Conservation (phyloP, 2,113 vertebrate genomes). For the Smithornis capensis region DNA sequence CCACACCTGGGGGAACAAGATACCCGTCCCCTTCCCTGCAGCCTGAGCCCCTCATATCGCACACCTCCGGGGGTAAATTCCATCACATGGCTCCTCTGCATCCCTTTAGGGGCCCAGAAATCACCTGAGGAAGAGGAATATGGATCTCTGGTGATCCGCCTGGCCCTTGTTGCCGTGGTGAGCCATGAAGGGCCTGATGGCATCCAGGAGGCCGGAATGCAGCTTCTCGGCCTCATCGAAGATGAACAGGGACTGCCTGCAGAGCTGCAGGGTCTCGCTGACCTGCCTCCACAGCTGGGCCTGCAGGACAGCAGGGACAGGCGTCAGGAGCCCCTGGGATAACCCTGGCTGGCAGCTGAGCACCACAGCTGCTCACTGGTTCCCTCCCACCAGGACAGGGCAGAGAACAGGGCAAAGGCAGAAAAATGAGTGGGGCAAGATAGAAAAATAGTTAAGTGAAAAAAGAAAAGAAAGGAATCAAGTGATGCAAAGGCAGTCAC, state of each 20-base stretch:
- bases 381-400: background rate
- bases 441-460: background rate
- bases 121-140: slow-evolving; percentile 96
- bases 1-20: background rate
- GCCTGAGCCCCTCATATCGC: background rate
- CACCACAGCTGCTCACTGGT: background rate
- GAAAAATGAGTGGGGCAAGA: fast-evolving
- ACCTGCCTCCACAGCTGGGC: slow-evolving; percentile 82
- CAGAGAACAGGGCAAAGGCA: background rate
- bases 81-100: background rate
- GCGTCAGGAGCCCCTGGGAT: background rate
- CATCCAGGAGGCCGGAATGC: slow-evolving; percentile 84
- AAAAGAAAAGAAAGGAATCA: background rate
- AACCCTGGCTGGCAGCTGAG: background rate
- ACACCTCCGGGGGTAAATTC: background rate
- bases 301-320: slow-evolving; percentile 55
- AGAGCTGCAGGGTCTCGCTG: slow-evolving; percentile 76
- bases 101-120: background rate
- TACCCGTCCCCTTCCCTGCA: background rate
- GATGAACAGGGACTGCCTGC: slow-evolving; percentile 87
- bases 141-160: slow-evolving; percentile 70
- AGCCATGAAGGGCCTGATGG: slow-evolving; percentile 83
- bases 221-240: slow-evolving; percentile 96
- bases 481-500: background rate
- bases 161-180: slow-evolving; percentile 58